Conservation (phyloP, 2,888 invertebrate species). For the Ceratothoa steindachneri region DNA sequence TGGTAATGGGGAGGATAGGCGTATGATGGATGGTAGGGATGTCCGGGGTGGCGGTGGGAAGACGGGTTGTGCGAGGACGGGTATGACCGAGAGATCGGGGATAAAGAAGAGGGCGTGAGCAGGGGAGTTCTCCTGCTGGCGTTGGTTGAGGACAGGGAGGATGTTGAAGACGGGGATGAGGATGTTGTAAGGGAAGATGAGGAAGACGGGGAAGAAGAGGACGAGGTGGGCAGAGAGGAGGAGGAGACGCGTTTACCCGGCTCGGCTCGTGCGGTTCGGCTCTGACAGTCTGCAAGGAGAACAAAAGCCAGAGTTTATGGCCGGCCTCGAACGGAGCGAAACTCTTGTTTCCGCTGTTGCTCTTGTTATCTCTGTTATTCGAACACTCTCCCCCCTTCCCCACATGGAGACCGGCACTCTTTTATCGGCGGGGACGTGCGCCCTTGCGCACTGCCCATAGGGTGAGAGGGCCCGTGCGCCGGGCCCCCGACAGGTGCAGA, state of each 20-base stretch:
- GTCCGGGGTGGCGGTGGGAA: slow-evolving; percentile 29
- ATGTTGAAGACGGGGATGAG: slow-evolving; percentile 26
- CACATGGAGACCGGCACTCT: background rate
- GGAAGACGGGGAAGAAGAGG: slow-evolving; percentile 34
- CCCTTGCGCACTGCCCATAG: too few relatives aligned
- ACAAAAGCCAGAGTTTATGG: slow-evolving; percentile 53
- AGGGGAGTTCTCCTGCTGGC: slow-evolving; percentile 1
- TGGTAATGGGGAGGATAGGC: slow-evolving; percentile 39
- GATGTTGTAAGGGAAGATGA: slow-evolving; percentile 30
- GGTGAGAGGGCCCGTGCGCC: too few relatives aligned
- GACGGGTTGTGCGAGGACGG: slow-evolving; percentile 24
- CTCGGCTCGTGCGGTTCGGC: slow-evolving; percentile 46
- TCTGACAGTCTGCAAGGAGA: slow-evolving; percentile 72
- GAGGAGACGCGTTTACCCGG: slow-evolving; percentile 46
- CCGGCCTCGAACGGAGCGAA: slow-evolving; percentile 17
- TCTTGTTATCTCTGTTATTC: too few relatives aligned
- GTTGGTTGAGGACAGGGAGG: slow-evolving; percentile 20
- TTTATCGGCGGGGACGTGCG: too few relatives aligned
- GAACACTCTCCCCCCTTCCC: background rate
- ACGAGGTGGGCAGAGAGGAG: slow-evolving; percentile 29
- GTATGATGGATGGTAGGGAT: slow-evolving; percentile 25
- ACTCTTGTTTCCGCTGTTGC: too few relatives aligned
- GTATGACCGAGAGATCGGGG: slow-evolving; percentile 23
- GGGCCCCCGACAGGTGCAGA: too few relatives aligned
- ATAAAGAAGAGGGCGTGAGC: slow-evolving; percentile 3